Percentiles rank a stretch among this genome's conserved stretches.
Conservation (phyloP, 2,113 vertebrate genomes). For the Agelaius tricolor region DNA sequence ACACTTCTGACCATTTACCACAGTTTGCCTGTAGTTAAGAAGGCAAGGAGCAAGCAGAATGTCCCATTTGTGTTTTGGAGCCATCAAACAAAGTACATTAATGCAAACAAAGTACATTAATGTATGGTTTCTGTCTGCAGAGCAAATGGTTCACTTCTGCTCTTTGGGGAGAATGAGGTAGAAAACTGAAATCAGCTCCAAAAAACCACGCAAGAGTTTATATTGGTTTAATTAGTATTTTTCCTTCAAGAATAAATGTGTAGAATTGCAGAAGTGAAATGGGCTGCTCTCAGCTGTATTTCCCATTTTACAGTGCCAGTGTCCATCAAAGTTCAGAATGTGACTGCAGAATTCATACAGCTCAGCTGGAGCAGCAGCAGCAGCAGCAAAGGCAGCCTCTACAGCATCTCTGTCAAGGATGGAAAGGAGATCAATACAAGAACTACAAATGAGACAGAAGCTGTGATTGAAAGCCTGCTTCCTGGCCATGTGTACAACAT, state of each 20-base stretch:
- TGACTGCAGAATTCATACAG: conserved; percentile 12
- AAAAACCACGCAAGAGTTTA: background rate
- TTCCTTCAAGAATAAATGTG: background rate
- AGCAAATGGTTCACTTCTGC: background rate
- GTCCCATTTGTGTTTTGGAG: background rate
- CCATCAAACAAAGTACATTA: background rate
- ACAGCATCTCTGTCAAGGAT: background rate
- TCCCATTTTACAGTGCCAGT: conserved; percentile 12
- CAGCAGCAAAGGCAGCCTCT: background rate
- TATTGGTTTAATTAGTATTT: background rate
- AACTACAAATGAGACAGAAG: background rate
- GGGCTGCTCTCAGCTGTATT: background rate
- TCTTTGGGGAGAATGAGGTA: background rate
- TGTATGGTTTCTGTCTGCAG: background rate
- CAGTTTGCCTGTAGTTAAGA: background rate
- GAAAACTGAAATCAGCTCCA: background rate
- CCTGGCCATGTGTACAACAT: conserved; percentile 20
- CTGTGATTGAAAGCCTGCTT: background rate
- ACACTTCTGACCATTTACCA: background rate
- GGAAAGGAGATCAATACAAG: background rate
- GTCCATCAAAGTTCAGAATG: background rate
- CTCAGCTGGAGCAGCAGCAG: background rate
- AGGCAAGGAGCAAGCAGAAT: background rate
- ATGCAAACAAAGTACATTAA: background rate
- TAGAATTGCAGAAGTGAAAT: background rate